Evolutionary conservation across 2,113 vertebrate species (phyloP), one percentile per base, ranked within the genome.

Genomic region (Perccottus glenii): DNA sequence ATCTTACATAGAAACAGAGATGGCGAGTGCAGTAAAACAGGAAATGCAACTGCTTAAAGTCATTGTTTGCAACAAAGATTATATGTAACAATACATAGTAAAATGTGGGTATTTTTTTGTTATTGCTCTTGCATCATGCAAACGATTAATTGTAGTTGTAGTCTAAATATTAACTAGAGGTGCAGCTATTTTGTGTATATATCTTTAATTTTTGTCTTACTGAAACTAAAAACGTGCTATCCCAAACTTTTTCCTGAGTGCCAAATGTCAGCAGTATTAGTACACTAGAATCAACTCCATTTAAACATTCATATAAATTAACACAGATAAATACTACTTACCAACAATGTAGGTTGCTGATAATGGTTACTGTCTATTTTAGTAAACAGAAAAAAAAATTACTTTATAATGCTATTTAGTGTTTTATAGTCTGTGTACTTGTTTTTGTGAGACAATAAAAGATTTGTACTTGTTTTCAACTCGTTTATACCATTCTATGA

Each of bases 401-500:
- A 27, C 19, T 2, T 27, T 27, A 5, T 16, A 16, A 9, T 16
- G 15, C 4, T 49, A 16, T 49, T 16, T 49, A 9, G 47, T 16
- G 9, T 9, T 9, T 8, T 9, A n/a, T n/a, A n/a, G n/a, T n/a
- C n/a, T n/a, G 10, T 11, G 19, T 9, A 51, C 49, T 32, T 5
- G 9, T 49, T 16, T 19, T 4, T 50, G 19, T 51, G 9, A 10
- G 3, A 8, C 9, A 8, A n/a, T 48, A 48, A 27, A 9, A 3
- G 0, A 1, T 56, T 57, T 32, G 33, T 65, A 15, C n/a, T 76
- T 5, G 42, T 70, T 71, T 63, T n/a, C 36, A 15, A 61, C 61
- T 60, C 59, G 42, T 67, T 62, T 35, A 14, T 50, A 16, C 35
- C 48, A 27, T 5, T 62, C 32, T 38, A 44, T 19, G 52, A 55